Evolutionary conservation across 2,888 invertebrate genomes (phyloP).

Genomic region (Trisateles emortualis): DNA sequence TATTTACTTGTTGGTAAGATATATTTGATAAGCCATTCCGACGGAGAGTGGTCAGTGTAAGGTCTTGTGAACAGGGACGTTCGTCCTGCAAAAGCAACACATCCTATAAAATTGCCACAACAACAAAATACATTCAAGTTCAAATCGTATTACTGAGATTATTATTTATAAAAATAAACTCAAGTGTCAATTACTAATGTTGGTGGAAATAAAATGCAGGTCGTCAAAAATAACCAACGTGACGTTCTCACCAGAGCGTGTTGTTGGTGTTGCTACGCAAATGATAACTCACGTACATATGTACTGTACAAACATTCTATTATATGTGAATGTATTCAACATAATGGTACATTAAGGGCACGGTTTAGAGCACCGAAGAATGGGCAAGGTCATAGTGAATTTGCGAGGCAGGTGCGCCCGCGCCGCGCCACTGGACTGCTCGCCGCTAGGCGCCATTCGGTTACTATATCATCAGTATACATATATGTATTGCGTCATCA

Average conservation of each 20-base stretch:
- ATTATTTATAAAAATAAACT: too few species aligned
- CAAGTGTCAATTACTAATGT: neutral
- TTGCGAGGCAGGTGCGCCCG: conserved; percentile 19
- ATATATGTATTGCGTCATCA: conserved; percentile 14
- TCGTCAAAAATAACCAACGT: neutral
- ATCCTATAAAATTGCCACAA: conserved; percentile 5
- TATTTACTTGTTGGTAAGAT: conserved; percentile 14
- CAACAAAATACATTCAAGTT: too few species aligned
- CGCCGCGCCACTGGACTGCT: neutral
- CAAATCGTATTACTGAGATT: too few species aligned
- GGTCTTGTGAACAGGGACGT: conserved; percentile 2
- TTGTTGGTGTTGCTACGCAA: neutral
- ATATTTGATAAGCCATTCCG: neutral
- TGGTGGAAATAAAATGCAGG: neutral
- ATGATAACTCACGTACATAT: neutral
- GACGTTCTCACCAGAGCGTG: neutral
- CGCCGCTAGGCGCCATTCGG: conserved; percentile 6
- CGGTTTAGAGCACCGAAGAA: conserved; percentile 7
- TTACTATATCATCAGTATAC: conserved; percentile 1
- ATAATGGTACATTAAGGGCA: conserved; percentile 2
- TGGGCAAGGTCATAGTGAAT: conserved; percentile 8
- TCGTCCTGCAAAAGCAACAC: conserved; percentile 19
- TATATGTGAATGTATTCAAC: neutral
- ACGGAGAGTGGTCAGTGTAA: conserved; percentile 1
- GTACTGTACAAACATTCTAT: neutral